Base-by-base conservation (phyloP, 2,888 invertebrate species). In the Netelia inedita region DNA sequence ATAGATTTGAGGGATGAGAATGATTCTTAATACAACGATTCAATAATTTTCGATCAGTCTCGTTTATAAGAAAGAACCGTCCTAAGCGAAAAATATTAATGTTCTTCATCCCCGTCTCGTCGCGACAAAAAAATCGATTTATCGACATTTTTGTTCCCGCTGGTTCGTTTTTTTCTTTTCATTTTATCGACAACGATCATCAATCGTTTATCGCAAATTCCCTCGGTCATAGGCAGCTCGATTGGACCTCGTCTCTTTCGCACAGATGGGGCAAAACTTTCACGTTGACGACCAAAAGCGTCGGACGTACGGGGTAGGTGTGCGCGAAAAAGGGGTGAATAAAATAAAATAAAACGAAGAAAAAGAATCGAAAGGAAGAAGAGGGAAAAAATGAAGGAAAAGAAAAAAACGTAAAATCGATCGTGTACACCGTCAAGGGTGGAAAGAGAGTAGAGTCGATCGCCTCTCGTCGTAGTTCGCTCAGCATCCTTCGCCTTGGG, bases 391-490 rank as follows among this genome's bases (percentile, higher is more conserved):
- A 68, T 59, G 43, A 53, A 61, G 63, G 66, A 55, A 68, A 73
- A 68, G 53, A 76, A 73, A 76, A 73, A 68, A 73, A 53, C 35
- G 71, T 71, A 85, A 74, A 85, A 85, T 85, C 84, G 81, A 81
- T 81, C 79, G 73, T 61, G 53, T 63, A 63, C 69, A 79, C 50
- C 71, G 65, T 76, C 50, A 28, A 28, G 78, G 76, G 74, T 69
- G 74, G 57, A 74, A 74, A 81, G 81, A 69, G 69, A 79, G 69
- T 65, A 61, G 78, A 81, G 71, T 71, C 71, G 79, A 79, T 79
- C 79, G 79, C 55, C 72, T 65, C 63, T 85, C 71, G 74, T 81
- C 74, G 57, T 46, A 79, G 73, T 78, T 81, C 41, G 68, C 81
- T 72, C 43, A 74, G 68, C 74, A 61, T 78, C 65, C 57, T 50